Evolutionary conservation across 2,113 vertebrate species (phyloP), one percentile per base, ranked within the genome.

Genomic region (Anarrhichthys ocellatus): DNA sequence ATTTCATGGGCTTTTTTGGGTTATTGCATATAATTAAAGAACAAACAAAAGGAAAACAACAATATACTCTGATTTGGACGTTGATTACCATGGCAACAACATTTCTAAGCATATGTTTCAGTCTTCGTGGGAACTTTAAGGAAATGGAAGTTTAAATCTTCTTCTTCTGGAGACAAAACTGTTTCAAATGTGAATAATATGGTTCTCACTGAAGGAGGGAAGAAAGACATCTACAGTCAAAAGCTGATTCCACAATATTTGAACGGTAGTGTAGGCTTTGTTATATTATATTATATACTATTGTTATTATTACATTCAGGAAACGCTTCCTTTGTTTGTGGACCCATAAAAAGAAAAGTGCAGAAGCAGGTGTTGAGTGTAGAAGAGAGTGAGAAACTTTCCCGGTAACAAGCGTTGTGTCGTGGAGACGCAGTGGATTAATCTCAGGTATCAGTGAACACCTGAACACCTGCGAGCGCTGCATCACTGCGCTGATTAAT

Each of bases 381-480:
- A 72, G 71, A 78, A 77, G 85, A 38, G 0, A 58, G 72, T 84
- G 46, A 69, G 59, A 77, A 80, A 73, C 24, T 27, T 73, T n/a
- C 56, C 27, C 48, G 61, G 76, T 67, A 83, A 69, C 74, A 42
- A 79, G 61, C 42, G 17, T 27, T 20, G 46, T 27, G 69, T 61
- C 74, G 59, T 22, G 24, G 73, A 83, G 81, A 74, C 20, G 56
- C 74, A 29, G 78, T 83, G 88, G 87, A 91, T 91, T 91, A 85
- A 87, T 91, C 69, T 78, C 80, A 70, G 66, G 81, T 87, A 70
- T 76, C 83, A 34, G 80, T 73, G 76, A 87, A 83, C 83, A 90
- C 84, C 86, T 83, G 86, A 84, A 84, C 87, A 91, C 90, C 90
- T 91, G 90, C 88, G 50, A 81, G 68, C 24, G 50, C 72, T 64